phyloP scores from a whole-genome alignment of 2,113 vertebrate species.

The Phylloscopus whistleri region DNA sequence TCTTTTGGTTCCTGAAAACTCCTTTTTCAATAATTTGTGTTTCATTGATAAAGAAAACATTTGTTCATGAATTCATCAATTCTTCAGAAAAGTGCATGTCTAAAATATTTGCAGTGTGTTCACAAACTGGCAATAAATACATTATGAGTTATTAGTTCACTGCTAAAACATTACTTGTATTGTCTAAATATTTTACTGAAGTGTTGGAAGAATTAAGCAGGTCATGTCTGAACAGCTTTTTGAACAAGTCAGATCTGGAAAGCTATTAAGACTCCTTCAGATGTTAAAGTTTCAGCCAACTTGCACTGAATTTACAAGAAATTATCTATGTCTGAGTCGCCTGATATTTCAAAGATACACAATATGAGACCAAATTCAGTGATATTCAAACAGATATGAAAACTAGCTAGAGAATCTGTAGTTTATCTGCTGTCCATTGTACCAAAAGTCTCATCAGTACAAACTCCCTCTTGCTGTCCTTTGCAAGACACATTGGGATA shows the following conservation, averaged over 20 bases:
- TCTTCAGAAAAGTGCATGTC: not conserved
- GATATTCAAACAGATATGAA: not conserved
- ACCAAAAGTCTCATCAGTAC: not conserved
- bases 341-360: not conserved
- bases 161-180: not conserved
- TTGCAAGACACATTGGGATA: not conserved
- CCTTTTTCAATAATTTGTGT: not conserved
- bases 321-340: slow-evolving; percentile 17
- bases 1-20: not conserved
- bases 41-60: not conserved
- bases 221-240: slow-evolving; percentile 37
- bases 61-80: not conserved
- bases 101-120: not conserved
- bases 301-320: slow-evolving; percentile 33
- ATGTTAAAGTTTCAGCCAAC: slow-evolving; percentile 11
- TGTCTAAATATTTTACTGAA: slow-evolving; percentile 11
- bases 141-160: not conserved
- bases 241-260: slow-evolving; percentile 54
- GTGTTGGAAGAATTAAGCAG: slow-evolving; percentile 1
- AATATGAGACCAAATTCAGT: not conserved
- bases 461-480: not conserved
- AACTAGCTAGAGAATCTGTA: not conserved
- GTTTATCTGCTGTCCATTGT: not conserved
- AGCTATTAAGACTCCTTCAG: slow-evolving; percentile 23
- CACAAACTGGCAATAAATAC: not conserved